Base-by-base conservation (phyloP, 1,140 invertebrate genomes). In the Drosophila sulfurigaster region DNA sequence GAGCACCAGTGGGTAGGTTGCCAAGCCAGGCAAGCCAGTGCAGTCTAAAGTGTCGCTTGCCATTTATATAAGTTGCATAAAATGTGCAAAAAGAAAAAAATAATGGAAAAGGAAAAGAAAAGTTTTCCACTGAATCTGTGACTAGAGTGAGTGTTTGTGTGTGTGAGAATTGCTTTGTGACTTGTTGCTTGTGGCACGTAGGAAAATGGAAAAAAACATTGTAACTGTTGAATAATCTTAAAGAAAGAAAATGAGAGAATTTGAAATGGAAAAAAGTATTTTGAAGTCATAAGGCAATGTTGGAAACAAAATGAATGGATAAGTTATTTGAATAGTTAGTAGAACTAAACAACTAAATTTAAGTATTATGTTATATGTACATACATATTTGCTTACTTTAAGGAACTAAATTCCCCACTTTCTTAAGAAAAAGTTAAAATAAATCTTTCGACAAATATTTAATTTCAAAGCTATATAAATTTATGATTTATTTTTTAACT, bases 11-110 rank as follows among this genome's bases (percentile, higher is more conserved):
- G 16, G 41, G 51, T 10, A 38, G 62, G 41, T 54, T 54, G 16
- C 35, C 13, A 25, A 41, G 20, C 5, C 13, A 25, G 56, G 15
- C 7, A 32, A 67, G 45, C 41, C 38, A 20, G 65, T n/a, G 5
- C 11, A 52, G 59, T 52, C 75, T 46, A 77, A 71, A 82, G 68
- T 79, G 76, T 83, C 86, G 85, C 64, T 77, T 80, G 66, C 16
- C 65, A 87, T 83, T 80, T 75, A 89, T 80, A 87, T 78, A 89
- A 89, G 77, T 89, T 83, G 80, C 74, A 89, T 87, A 88, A 89
- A 87, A 87, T 89, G 68, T 87, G 82, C 79, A 83, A 66, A 67
- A 64, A 52, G n/a, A 56, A 79, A 41, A 32, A 30, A 65, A n/a
- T 25, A 25, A 25, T 25, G 25, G 7, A 16, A 46, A 54, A 20